Percentiles rank a stretch among this genome's conserved stretches.
Evolutionary conservation across 1,140 invertebrate genomes (phyloP).

Genomic region (Brachionus manjavacas): DNA sequence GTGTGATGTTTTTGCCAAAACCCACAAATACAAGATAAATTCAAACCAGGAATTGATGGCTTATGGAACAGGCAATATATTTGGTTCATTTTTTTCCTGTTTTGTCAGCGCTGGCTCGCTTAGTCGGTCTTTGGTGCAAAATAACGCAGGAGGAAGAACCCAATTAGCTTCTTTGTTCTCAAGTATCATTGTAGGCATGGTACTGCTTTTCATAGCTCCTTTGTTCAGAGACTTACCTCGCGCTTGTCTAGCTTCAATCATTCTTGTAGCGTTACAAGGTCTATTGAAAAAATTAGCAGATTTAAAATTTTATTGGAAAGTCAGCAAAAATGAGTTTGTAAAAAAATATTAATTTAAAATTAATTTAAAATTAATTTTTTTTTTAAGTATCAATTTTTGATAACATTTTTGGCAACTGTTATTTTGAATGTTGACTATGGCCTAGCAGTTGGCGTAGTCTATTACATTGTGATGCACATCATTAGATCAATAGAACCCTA

Average conservation of each 20-base stretch:
- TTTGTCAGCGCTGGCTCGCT: slow-evolving; percentile 61
- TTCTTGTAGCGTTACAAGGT: slow-evolving; percentile 58
- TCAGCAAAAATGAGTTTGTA: slow-evolving; percentile 52
- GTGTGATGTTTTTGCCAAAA: slow-evolving; percentile 81
- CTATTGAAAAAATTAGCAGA: slow-evolving; percentile 57
- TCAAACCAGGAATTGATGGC: slow-evolving; percentile 72
- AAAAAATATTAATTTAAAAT: neutral
- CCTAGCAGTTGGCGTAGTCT: slow-evolving; percentile 46
- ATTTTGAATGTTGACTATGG: slow-evolving; percentile 44
- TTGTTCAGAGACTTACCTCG: slow-evolving; percentile 54
- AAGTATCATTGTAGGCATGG: slow-evolving; percentile 56
- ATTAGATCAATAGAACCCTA: slow-evolving; percentile 54
- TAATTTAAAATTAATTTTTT: neutral
- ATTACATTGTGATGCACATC: slow-evolving; percentile 42
- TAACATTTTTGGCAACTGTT: slow-evolving; percentile 42
- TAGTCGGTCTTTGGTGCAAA: slow-evolving; percentile 58
- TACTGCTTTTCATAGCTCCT: slow-evolving; percentile 59
- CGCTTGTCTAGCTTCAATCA: slow-evolving; percentile 56
- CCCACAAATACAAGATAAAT: slow-evolving; percentile 77
- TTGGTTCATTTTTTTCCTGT: slow-evolving; percentile 60
- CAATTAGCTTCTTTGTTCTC: slow-evolving; percentile 48
- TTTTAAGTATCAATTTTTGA: slow-evolving; percentile 45
- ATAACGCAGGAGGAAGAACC: slow-evolving; percentile 57
- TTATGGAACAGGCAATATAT: slow-evolving; percentile 57
- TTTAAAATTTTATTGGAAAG: slow-evolving; percentile 48